Conservation (phyloP, 2,888 invertebrate genomes). For the Scaptomyza polygonia region DNA sequence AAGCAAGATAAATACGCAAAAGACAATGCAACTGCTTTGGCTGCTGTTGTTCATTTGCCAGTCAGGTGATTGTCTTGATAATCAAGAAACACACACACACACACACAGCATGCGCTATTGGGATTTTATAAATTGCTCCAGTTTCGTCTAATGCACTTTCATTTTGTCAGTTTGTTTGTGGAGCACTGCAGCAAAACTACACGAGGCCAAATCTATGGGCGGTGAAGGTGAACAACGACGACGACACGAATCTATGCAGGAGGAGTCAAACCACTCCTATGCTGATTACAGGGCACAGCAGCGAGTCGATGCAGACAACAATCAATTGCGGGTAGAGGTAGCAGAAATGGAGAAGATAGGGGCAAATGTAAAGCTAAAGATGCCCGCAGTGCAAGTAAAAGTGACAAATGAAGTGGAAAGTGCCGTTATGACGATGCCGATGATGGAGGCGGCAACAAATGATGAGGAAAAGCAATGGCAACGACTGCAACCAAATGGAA, state of each 20-base stretch:
- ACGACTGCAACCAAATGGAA: slow-evolving; percentile 31
- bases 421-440: slow-evolving; percentile 54
- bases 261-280: slow-evolving; percentile 20
- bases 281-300: slow-evolving; percentile 60
- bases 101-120: background rate
- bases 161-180: slow-evolving; percentile 72
- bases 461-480: slow-evolving; percentile 11
- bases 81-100: slow-evolving; percentile 11
- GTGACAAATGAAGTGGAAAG: slow-evolving; percentile 81
- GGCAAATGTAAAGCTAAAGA: slow-evolving; percentile 29
- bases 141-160: slow-evolving; percentile 70
- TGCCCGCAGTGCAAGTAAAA: slow-evolving; percentile 78
- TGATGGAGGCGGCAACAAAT: slow-evolving; percentile 24
- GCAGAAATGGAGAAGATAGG: background rate
- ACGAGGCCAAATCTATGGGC: slow-evolving; percentile 33
- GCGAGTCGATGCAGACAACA: slow-evolving; percentile 68
- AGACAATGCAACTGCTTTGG: slow-evolving; percentile 35
- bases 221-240: background rate
- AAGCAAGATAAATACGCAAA: background rate
- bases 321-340: slow-evolving; percentile 62
- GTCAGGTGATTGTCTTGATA: slow-evolving; percentile 62
- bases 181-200: slow-evolving; percentile 69
- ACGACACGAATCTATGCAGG: slow-evolving; percentile 20
- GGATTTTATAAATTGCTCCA: slow-evolving; percentile 50
- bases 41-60: slow-evolving; percentile 58